A percentile compares a stretch with the other conserved stretches of the same genome.
Evolutionary conservation across 2,113 vertebrate genomes (phyloP).

Genomic region (Nothocercus nigrocapillus): DNA sequence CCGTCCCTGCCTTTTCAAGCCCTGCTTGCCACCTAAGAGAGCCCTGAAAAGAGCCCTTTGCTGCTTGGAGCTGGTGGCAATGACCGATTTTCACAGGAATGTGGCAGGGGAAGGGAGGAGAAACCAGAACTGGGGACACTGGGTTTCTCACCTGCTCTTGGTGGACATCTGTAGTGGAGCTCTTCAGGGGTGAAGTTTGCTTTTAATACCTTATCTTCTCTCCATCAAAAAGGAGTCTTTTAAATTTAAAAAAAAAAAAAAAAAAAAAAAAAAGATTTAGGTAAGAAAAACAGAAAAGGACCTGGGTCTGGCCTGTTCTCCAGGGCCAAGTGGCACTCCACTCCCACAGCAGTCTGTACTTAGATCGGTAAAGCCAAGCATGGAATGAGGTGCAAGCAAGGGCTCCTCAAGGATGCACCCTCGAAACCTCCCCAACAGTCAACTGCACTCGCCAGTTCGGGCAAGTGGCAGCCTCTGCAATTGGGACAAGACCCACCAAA

Average conservation of each 20-base stretch:
- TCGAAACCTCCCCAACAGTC: too few relatives aligned
- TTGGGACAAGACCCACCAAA: background rate
- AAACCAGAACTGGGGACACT: too few relatives aligned
- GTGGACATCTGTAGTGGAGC: background rate
- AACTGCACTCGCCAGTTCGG: background rate
- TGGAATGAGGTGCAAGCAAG: too few relatives aligned
- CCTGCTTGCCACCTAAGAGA: too few relatives aligned
- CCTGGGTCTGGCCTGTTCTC: background rate
- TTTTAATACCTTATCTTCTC: background rate
- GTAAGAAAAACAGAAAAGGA: background rate
- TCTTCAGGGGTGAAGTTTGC: background rate
- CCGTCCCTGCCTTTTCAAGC: background rate
- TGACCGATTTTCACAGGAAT: background rate
- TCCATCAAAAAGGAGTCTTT: background rate
- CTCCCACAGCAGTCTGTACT: too few relatives aligned
- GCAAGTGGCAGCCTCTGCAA: background rate
- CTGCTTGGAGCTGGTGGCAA: background rate
- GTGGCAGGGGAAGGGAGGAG: background rate
- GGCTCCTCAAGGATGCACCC: too few relatives aligned
- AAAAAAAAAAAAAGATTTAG: background rate
- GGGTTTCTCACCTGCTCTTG: background rate
- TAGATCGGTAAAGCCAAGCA: too few relatives aligned
- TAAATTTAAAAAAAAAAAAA: background rate
- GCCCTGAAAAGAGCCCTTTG: background rate
- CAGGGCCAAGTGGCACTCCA: background rate